A percentile compares a stretch with the other conserved stretches of the same genome.
Evolutionary conservation across 2,797 vertebrate genomes (phyloP).

Genomic region (Falco cherrug): DNA sequence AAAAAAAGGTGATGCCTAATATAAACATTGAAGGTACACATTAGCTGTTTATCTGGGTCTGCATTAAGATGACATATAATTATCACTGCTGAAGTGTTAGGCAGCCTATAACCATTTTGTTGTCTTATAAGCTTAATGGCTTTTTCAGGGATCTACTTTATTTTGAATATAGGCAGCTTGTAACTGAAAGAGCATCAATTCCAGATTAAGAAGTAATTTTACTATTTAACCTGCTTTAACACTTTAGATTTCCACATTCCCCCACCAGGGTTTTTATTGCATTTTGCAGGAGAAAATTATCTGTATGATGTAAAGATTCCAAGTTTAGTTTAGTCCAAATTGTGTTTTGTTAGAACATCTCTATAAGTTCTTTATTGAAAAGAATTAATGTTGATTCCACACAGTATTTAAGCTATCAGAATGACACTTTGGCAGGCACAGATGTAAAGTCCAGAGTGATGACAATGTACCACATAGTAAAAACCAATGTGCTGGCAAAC

Average conservation of each 20-base stretch:
- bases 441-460: neutral
- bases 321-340: neutral
- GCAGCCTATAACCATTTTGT: neutral
- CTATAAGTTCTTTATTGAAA: neutral
- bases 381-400: neutral
- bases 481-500: neutral
- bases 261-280: neutral
- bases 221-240: neutral
- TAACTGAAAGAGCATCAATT: neutral
- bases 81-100: neutral
- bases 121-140: neutral
- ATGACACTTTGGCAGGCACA: neutral
- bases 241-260: neutral
- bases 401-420: neutral
- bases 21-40: neutral
- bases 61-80: neutral
- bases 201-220: neutral
- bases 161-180: neutral
- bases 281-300: neutral
- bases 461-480: neutral
- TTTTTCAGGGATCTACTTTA: neutral
- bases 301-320: neutral
- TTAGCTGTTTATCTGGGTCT: neutral
- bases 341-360: neutral
- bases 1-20: neutral